Evolutionary conservation across 2,797 vertebrate genomes (phyloP).

Genomic region (Xenops minutus): DNA sequence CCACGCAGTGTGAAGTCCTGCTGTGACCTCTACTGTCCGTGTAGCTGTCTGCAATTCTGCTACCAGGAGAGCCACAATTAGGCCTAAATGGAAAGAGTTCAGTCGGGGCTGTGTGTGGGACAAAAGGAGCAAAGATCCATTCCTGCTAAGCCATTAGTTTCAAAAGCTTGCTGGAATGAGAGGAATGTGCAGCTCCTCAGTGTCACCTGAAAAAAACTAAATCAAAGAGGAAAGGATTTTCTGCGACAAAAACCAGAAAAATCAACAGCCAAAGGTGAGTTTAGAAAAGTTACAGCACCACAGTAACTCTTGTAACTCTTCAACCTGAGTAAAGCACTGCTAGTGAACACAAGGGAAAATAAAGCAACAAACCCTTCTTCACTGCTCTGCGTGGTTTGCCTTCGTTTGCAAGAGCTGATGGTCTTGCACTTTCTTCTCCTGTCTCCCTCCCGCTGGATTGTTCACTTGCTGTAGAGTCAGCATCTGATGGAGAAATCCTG

Average conservation of each 20-base stretch:
- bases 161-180: not conserved
- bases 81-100: not conserved
- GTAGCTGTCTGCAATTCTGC: not conserved
- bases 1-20: not conserved
- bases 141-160: not conserved
- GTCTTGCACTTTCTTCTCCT: constrained; percentile 83
- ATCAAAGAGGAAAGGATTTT: not conserved
- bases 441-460: constrained; percentile 91
- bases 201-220: not conserved
- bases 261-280: not conserved
- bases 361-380: constrained; percentile 80
- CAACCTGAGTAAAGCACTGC: not conserved
- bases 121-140: not conserved
- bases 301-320: not conserved
- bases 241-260: not conserved
- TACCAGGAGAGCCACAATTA: not conserved
- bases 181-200: not conserved
- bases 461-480: constrained; percentile 91
- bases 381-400: constrained; percentile 80
- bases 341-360: not conserved
- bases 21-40: not conserved
- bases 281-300: not conserved
- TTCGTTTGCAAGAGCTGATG: constrained; percentile 77
- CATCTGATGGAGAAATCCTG: constrained; percentile 92
- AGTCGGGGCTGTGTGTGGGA: not conserved